These are phyloP conservation scores for Sardinella longiceps DNA, from an alignment of 2,797 vertebrate genomes.

Conservation along the genomic window DNA sequence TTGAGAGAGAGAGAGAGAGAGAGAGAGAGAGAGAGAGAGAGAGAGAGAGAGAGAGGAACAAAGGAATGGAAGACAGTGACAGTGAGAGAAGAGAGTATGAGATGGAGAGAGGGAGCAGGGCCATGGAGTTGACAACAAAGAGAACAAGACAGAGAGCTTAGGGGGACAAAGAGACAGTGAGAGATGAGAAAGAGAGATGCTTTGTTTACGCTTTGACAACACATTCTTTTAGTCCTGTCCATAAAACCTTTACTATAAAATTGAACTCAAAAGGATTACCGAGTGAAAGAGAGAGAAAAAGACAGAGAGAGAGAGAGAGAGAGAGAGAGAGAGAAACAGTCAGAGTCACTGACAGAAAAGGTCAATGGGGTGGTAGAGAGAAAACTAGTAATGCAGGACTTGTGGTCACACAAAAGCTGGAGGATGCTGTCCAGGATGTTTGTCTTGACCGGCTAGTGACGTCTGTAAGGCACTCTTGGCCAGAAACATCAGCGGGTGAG, in stretches of 20 bases:
- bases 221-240: too few species aligned
- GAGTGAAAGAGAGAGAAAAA: neutral
- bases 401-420: neutral
- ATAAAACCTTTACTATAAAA: too few species aligned
- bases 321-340: neutral
- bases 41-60: neutral
- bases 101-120: neutral
- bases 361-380: neutral
- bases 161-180: too few species aligned
- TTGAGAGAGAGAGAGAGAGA: neutral
- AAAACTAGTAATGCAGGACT: neutral
- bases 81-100: neutral
- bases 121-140: neutral
- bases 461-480: too few species aligned
- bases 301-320: neutral
- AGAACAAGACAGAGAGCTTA: neutral
- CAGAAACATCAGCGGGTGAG: too few species aligned
- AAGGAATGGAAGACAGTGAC: too few species aligned
- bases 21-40: neutral
- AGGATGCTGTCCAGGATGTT: neutral
- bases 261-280: neutral
- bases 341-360: neutral
- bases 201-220: too few species aligned
- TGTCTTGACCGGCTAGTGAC: too few species aligned
- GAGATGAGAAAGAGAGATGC: too few species aligned